A percentile compares a stretch with the other conserved stretches of the same genome.
Conservation (phyloP, 2,888 invertebrate species). For the Drepanosiphum platanoidis region DNA sequence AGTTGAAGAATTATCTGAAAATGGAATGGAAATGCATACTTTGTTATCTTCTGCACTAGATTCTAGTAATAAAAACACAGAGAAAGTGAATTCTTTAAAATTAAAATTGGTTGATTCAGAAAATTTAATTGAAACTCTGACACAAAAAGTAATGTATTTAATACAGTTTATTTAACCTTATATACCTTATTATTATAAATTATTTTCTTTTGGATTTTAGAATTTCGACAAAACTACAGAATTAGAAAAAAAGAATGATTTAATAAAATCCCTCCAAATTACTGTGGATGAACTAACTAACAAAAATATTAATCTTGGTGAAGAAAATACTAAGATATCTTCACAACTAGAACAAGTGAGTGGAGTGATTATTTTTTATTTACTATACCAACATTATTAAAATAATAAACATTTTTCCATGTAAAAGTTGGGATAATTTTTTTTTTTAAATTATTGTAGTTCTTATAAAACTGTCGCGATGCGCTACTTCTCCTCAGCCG, state of each 20-base stretch:
- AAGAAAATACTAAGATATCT: constrained; percentile 37
- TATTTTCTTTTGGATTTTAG: background rate
- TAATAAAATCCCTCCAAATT: constrained; percentile 10
- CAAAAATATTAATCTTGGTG: constrained; percentile 35
- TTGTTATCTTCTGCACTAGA: constrained; percentile 45
- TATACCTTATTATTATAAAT: background rate
- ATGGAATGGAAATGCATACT: constrained; percentile 57
- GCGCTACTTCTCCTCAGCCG: too few relatives aligned
- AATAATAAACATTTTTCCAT: too few relatives aligned
- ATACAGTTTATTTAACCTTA: too few relatives aligned
- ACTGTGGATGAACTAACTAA: constrained; percentile 28
- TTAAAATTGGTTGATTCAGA: constrained; percentile 41
- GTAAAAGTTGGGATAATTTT: too few relatives aligned
- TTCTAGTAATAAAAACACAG: constrained; percentile 33
- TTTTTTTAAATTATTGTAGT: too few relatives aligned
- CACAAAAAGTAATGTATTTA: constrained; percentile 41
- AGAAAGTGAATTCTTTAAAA: constrained; percentile 28
- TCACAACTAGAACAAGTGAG: constrained; percentile 42
- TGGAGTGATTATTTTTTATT: background rate
- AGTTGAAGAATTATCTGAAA: constrained; percentile 54
- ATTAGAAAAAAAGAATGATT: constrained; percentile 40
- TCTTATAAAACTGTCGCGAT: too few relatives aligned
- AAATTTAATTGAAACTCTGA: constrained; percentile 40
- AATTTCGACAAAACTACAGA: constrained; percentile 51
- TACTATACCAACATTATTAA: too few relatives aligned